Base-by-base conservation (phyloP, 2,888 invertebrate genomes). In the Phragmatobia fuliginosa region DNA sequence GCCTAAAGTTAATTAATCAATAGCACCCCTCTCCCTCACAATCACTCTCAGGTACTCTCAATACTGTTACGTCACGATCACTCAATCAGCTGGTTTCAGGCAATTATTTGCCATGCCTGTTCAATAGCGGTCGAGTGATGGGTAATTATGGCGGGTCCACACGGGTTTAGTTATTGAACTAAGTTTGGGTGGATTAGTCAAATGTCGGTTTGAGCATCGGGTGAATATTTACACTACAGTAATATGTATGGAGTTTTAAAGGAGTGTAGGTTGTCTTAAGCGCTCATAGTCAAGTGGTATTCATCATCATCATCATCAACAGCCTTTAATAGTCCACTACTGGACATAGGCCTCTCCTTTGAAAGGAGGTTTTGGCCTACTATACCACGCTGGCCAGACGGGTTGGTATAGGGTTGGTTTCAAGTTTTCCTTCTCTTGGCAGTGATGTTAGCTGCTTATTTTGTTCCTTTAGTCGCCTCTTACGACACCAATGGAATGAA, bases 11-110 rank as follows among this genome's bases (percentile, higher is more conserved):
- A 63, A 63, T 63, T 63, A 63, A 45, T 63, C 45, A 67, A 45
- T 18, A 11, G 49, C n/a, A n/a, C 49, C 45, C 21, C 0, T 2
- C 45, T 8, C 10, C 45, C 41, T 7, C 61, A 36, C 25, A 60
- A 36, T 49, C 32, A 33, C 49, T 49, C 33, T 33, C 49, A 61
- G 31, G 28, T 66, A 41, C 59, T 25, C 25, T 49, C 49, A 49
- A 49, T 31, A 66, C 18, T 61, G 49, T 28, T 61, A 36, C 33
- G 33, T 56, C 59, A 64, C 60, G 33, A 60, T 62, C 14, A 38
- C 62, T 67, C 67, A 67, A 62, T 67, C 67, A 62, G 62, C 49
- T 49, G 60, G 36, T 62, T 62, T 67, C 62, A 32, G 56, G 52
- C 52, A 52, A 67, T 56, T 62, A 67, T 62, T 62, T 67, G 61